Conservation (phyloP, 2,113 vertebrate genomes). For the Callipepla squamata region DNA sequence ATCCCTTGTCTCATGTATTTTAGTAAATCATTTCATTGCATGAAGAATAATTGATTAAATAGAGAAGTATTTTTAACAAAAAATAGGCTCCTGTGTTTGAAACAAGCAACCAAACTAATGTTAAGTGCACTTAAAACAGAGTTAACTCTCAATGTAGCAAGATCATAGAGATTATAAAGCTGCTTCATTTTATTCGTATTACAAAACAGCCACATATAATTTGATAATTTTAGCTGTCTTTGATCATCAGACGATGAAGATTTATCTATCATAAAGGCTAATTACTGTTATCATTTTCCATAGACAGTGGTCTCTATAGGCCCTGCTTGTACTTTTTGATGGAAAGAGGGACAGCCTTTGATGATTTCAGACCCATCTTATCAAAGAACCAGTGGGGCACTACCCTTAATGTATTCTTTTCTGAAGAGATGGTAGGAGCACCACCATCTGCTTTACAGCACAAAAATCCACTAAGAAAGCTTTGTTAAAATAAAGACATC, state of each 20-base stretch:
- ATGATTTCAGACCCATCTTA: slow-evolving; percentile 61
- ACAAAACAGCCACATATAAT: slow-evolving; percentile 45
- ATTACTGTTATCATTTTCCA: slow-evolving; percentile 52
- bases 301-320: slow-evolving; percentile 47
- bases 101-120: neutral
- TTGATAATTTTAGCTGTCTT: slow-evolving; percentile 67
- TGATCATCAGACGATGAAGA: slow-evolving; percentile 70
- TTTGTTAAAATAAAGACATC: neutral
- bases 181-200: slow-evolving; percentile 54
- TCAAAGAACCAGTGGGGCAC: slow-evolving; percentile 62
- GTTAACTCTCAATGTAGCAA: neutral
- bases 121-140: slow-evolving; percentile 42
- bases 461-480: neutral
- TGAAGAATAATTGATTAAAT: neutral
- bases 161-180: slow-evolving; percentile 39
- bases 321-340: slow-evolving; percentile 39
- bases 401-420: slow-evolving; percentile 41
- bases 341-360: slow-evolving; percentile 56
- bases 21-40: neutral
- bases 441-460: slow-evolving; percentile 44
- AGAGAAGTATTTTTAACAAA: neutral
- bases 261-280: slow-evolving; percentile 65
- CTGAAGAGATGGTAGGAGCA: slow-evolving; percentile 36
- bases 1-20: neutral
- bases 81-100: neutral